Evolutionary conservation across 2,113 vertebrate genomes (phyloP).

Genomic region (Lycaon pictus): DNA sequence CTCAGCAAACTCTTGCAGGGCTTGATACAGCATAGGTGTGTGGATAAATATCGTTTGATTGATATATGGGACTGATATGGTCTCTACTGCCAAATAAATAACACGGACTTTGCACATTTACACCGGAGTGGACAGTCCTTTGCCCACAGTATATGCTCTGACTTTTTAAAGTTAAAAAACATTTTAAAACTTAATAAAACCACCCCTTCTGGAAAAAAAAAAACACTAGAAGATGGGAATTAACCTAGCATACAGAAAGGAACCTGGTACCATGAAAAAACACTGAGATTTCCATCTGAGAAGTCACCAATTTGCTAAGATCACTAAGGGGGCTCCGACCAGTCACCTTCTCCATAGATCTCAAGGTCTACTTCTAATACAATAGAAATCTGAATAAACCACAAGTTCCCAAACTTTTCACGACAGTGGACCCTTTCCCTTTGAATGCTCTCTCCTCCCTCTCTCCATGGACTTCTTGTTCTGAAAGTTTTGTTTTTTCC

Average conservation of each 20-base stretch:
- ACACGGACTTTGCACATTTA: background rate
- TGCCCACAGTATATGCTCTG: background rate
- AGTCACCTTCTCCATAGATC: background rate
- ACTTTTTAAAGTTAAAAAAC: slow-evolving; percentile 43
- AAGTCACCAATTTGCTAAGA: background rate
- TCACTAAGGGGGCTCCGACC: background rate
- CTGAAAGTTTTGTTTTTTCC: background rate
- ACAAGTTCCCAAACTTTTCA: background rate
- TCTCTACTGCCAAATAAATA: background rate
- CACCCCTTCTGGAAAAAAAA: background rate
- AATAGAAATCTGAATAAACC: background rate
- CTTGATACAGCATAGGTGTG: background rate
- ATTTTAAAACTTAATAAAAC: background rate
- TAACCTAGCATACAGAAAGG: background rate
- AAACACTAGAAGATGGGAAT: background rate
- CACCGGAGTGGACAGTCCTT: background rate
- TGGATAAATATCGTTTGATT: background rate
- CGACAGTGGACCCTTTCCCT: background rate
- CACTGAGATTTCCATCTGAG: background rate
- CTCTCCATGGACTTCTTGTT: background rate
- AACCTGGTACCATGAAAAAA: background rate
- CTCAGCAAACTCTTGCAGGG: background rate
- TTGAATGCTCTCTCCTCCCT: background rate
- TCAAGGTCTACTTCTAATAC: background rate
- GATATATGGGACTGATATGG: background rate